These are phyloP conservation scores for Tenthredo scrophulariae DNA, from an alignment of 2,888 invertebrate genomes.

Conservation along the genomic window DNA sequence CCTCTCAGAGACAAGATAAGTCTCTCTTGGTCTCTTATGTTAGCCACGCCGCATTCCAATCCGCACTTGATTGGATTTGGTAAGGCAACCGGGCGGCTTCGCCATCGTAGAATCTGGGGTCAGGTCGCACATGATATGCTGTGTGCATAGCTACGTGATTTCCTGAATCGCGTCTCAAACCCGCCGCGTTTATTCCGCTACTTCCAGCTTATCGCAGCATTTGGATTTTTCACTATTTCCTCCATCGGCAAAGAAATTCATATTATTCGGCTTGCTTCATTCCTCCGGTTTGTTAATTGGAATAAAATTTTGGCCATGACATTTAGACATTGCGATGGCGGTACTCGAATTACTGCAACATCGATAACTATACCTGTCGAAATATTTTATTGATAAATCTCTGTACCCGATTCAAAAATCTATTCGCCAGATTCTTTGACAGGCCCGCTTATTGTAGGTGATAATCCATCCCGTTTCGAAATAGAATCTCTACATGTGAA, in stretches of 20 bases:
- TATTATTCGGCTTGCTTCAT: neutral
- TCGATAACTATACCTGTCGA: neutral
- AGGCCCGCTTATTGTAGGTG: neutral
- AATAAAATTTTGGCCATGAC: neutral
- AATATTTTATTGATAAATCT: neutral
- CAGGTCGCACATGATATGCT: slow-evolving; percentile 49
- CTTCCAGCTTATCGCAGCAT: neutral
- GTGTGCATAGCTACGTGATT: slow-evolving; percentile 49
- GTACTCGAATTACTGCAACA: neutral
- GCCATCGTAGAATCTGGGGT: slow-evolving; percentile 42
- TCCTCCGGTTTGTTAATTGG: neutral
- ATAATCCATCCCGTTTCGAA: neutral
- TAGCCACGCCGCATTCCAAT: slow-evolving; percentile 70
- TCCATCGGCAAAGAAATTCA: neutral
- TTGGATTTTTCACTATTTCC: neutral
- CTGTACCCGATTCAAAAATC: neutral
- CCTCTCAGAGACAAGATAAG: neutral
- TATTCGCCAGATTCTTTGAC: neutral
- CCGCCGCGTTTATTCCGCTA: neutral
- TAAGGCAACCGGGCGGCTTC: slow-evolving; percentile 58
- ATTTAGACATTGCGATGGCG: slow-evolving; percentile 5
- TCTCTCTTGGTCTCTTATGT: slow-evolving; percentile 25
- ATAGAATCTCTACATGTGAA: neutral
- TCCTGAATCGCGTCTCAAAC: slow-evolving; percentile 26
- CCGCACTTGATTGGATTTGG: slow-evolving; percentile 73